A percentile compares a stretch with the other conserved stretches of the same genome.
These are phyloP conservation scores for Leucozona laternaria DNA, from an alignment of 2,888 invertebrate genomes.

Conservation along the genomic window DNA sequence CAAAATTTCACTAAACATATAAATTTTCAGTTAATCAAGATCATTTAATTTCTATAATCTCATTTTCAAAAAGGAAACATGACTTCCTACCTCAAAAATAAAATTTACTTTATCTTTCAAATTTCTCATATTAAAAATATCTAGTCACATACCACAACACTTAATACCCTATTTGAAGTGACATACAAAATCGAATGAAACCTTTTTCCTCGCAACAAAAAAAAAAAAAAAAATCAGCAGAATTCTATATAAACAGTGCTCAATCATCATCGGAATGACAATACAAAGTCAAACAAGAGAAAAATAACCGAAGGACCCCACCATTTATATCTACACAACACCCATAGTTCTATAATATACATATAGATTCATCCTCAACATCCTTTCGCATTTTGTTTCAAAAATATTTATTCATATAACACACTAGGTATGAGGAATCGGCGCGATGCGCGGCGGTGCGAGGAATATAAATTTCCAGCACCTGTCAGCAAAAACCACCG, in stretches of 20 bases:
- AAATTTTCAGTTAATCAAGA: too few species aligned
- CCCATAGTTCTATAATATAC: neutral
- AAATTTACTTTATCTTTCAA: too few species aligned
- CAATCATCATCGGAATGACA: constrained; percentile 12
- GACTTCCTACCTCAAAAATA: too few species aligned
- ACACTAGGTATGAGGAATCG: constrained; percentile 9
- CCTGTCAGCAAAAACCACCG: constrained; percentile 70
- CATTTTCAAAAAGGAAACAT: too few species aligned
- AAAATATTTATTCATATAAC: constrained; percentile 44
- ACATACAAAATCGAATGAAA: too few species aligned
- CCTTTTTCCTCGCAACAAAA: neutral
- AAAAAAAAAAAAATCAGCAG: neutral
- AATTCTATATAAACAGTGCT: constrained; percentile 6
- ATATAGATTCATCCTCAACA: neutral
- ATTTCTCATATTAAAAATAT: too few species aligned
- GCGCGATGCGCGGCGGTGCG: neutral
- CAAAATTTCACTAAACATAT: too few species aligned
- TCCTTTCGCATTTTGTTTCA: constrained; percentile 5
- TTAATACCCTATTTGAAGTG: too few species aligned
- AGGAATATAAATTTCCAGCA: constrained; percentile 65
- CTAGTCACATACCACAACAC: too few species aligned
- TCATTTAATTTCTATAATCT: too few species aligned
- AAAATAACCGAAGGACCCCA: neutral
- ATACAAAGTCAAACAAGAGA: neutral
- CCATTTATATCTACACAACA: neutral